A percentile compares a stretch with the other conserved stretches of the same genome.
Evolutionary conservation across 2,888 invertebrate species (phyloP).

Genomic region (Cheilosia grossa): DNA sequence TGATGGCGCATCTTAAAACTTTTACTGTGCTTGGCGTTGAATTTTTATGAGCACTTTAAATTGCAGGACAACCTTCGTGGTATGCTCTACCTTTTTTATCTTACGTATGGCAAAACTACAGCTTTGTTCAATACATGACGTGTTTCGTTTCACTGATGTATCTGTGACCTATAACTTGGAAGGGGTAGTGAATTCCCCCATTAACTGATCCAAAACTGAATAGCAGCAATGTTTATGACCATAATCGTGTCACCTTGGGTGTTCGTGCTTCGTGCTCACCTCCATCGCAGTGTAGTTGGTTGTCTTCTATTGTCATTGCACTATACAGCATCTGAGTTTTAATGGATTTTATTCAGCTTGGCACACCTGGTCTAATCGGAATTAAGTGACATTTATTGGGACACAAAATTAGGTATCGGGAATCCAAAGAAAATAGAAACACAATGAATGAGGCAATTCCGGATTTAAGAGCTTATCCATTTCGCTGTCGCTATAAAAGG

Average conservation of each 20-base stretch:
- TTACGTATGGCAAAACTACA: constrained; percentile 23
- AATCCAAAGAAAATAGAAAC: not conserved
- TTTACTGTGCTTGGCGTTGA: constrained; percentile 45
- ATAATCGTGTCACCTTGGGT: constrained; percentile 11
- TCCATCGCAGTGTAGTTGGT: not conserved
- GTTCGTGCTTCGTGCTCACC: not conserved
- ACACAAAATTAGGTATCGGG: constrained; percentile 60
- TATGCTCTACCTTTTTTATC: constrained; percentile 20
- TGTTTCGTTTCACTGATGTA: constrained; percentile 20
- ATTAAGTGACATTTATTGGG: constrained; percentile 76
- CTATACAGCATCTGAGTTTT: constrained; percentile 34
- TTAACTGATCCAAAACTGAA: constrained; percentile 19
- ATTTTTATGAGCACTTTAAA: constrained; percentile 54
- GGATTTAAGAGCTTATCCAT: constrained; percentile 62
- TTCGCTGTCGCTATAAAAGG: constrained; percentile 28
- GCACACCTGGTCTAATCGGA: constrained; percentile 73
- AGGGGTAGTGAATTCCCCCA: not conserved
- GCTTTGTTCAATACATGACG: constrained; percentile 47
- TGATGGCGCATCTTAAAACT: constrained; percentile 59
- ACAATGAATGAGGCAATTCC: constrained; percentile 8
- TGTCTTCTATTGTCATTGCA: constrained; percentile 11
- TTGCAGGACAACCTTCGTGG: constrained; percentile 8
- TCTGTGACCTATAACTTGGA: not conserved
- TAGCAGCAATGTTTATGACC: constrained; percentile 1
- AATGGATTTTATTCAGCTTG: constrained; percentile 66